Conservation (phyloP, 2,797 vertebrate species). For the Monodelphis domestica region DNA sequence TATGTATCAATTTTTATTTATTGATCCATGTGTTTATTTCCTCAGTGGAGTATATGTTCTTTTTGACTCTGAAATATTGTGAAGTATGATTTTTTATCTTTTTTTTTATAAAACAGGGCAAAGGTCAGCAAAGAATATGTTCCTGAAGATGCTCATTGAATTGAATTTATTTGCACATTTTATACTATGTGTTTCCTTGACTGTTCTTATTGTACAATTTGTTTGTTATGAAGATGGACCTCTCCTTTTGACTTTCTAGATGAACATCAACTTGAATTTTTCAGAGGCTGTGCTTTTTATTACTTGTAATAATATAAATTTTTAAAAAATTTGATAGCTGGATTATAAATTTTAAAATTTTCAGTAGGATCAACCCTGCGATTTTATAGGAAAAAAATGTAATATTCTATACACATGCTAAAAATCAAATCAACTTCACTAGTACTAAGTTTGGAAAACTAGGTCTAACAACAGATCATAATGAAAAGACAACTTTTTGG, state of each 20-base stretch:
- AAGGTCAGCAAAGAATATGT: neutral
- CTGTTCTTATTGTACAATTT: neutral
- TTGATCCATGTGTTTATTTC: too few species aligned
- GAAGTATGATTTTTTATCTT: too few species aligned
- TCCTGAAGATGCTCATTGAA: neutral
- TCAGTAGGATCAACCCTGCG: neutral
- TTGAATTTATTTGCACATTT: neutral
- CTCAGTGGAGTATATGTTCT: too few species aligned
- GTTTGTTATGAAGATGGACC: neutral
- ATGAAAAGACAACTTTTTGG: conserved; percentile 45
- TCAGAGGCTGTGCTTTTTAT: neutral
- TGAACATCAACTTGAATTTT: neutral
- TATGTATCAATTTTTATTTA: too few species aligned
- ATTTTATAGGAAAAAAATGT: neutral
- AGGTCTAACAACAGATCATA: conserved; percentile 17
- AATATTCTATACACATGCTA: neutral
- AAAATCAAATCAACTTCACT: conserved; percentile 4
- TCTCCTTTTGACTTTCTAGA: neutral
- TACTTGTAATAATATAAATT: neutral
- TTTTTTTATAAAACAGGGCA: neutral
- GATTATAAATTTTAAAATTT: conserved; percentile 22
- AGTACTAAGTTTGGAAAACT: conserved; percentile 22
- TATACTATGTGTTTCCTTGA: neutral
- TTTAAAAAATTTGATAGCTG: conserved; percentile 17
- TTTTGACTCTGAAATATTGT: too few species aligned